Conservation (phyloP, 2,113 vertebrate species). For the Lipophrys pholis region DNA sequence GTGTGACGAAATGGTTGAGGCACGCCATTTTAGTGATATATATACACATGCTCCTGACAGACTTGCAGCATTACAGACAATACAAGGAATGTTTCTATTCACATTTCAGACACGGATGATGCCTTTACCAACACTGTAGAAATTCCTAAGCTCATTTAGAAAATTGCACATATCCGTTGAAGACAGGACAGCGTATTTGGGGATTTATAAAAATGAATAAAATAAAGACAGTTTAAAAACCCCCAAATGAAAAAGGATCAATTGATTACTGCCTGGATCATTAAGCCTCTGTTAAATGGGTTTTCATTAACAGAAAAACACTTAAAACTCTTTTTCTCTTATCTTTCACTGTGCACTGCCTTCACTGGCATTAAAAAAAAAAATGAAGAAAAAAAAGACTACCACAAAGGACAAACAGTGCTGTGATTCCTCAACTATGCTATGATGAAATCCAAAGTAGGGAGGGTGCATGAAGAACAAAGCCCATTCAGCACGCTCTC, state of each 20-base stretch:
- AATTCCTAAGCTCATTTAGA: conserved; percentile 21
- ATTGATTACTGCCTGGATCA: conserved; percentile 34
- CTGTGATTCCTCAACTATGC: conserved; percentile 82
- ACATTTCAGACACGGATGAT: conserved; percentile 70
- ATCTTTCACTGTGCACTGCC: conserved; percentile 15
- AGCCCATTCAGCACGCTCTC: conserved; percentile 88
- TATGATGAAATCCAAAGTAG: conserved; percentile 77
- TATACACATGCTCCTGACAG: conserved; percentile 70
- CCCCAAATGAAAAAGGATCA: background rate
- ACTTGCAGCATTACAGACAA: conserved; percentile 65
- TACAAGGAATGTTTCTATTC: conserved; percentile 77
- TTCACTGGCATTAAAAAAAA: conserved; percentile 36
- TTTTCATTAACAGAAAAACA: conserved; percentile 45
- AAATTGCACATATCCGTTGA: conserved; percentile 29
- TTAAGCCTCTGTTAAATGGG: conserved; percentile 51
- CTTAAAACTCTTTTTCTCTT: conserved; percentile 15
- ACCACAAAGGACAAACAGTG: conserved; percentile 71
- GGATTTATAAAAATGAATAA: conserved; percentile 23
- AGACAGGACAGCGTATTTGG: conserved; percentile 19
- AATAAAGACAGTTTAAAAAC: background rate
- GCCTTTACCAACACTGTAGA: conserved; percentile 43
- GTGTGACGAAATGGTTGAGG: conserved; percentile 82
- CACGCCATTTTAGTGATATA: conserved; percentile 80
- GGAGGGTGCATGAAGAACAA: conserved; percentile 86
- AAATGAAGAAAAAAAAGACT: background rate